A percentile compares a stretch with the other conserved stretches of the same genome.
These are phyloP conservation scores for Ips typographus DNA, from an alignment of 1,140 invertebrate species.

Conservation along the genomic window DNA sequence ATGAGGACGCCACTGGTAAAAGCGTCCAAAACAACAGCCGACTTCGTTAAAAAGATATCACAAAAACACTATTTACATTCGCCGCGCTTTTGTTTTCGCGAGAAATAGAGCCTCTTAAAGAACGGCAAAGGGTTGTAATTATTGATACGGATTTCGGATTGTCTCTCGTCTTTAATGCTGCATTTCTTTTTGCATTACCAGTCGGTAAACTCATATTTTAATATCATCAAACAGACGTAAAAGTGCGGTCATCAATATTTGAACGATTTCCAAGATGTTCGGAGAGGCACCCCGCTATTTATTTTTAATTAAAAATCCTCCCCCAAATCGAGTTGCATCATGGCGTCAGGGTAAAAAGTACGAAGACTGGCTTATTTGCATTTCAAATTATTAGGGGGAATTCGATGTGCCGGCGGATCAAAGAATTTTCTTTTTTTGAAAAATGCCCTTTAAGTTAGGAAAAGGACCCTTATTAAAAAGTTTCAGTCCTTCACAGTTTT, in stretches of 20 bases:
- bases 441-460: background rate
- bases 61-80: slow-evolving; percentile 52
- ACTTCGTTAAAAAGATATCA: slow-evolving; percentile 51
- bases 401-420: slow-evolving; percentile 2
- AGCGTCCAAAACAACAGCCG: slow-evolving; percentile 12
- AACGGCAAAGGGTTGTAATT: slow-evolving; percentile 43
- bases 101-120: slow-evolving; percentile 39
- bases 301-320: slow-evolving; percentile 17
- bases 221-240: background rate
- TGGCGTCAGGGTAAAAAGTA: background rate
- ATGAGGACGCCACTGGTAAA: slow-evolving; percentile 5
- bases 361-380: slow-evolving; percentile 16
- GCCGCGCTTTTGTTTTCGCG: slow-evolving; percentile 46
- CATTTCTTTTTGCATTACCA: no score
- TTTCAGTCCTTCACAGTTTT: no score
- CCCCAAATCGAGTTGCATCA: slow-evolving; percentile 4
- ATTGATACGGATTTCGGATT: slow-evolving; percentile 43
- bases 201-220: no score
- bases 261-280: background rate
- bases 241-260: slow-evolving; percentile 5
- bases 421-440: slow-evolving; percentile 18
- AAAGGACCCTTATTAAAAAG: no score
- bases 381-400: slow-evolving; percentile 19
- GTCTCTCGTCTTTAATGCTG: slow-evolving; percentile 3
- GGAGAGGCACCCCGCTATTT: slow-evolving; percentile 5